These are phyloP conservation scores for Halesus radiatus DNA, from an alignment of 1,140 invertebrate genomes.

Conservation along the genomic window DNA sequence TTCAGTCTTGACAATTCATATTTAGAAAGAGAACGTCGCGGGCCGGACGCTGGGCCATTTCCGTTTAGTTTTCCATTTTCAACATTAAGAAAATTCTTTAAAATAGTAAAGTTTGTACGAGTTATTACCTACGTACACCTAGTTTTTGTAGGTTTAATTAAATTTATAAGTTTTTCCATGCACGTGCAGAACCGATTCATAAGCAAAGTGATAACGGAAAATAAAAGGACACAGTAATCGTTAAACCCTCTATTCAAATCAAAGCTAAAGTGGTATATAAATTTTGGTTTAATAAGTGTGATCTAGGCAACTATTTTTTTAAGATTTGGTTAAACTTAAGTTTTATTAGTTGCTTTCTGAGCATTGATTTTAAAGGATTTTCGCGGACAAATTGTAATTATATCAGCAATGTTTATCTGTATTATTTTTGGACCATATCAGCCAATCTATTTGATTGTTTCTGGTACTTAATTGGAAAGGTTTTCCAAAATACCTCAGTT, in stretches of 20 bases:
- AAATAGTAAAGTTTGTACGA: background rate
- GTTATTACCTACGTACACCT: too few relatives aligned
- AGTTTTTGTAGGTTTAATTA: too few relatives aligned
- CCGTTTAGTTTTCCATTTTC: conserved; percentile 1
- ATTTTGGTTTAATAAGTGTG: too few relatives aligned
- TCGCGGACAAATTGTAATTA: too few relatives aligned
- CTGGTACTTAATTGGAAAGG: background rate
- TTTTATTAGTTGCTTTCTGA: too few relatives aligned
- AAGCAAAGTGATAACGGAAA: background rate
- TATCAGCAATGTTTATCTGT: too few relatives aligned
- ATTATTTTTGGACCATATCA: too few relatives aligned
- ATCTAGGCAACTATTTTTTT: too few relatives aligned
- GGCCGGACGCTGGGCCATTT: conserved; percentile 30
- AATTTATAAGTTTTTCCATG: background rate
- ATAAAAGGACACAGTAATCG: background rate
- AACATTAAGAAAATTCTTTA: background rate
- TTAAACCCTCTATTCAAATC: background rate
- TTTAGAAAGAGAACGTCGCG: conserved; percentile 46
- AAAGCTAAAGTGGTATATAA: too few relatives aligned
- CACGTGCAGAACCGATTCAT: background rate
- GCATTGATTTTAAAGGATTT: too few relatives aligned
- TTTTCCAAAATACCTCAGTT: background rate
- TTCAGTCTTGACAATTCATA: conserved; percentile 48
- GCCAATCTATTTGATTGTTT: too few relatives aligned
- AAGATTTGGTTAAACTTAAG: too few relatives aligned